These are phyloP conservation scores for Silurus asotus DNA, from an alignment of 2,113 vertebrate genomes.

Conservation along the genomic window DNA sequence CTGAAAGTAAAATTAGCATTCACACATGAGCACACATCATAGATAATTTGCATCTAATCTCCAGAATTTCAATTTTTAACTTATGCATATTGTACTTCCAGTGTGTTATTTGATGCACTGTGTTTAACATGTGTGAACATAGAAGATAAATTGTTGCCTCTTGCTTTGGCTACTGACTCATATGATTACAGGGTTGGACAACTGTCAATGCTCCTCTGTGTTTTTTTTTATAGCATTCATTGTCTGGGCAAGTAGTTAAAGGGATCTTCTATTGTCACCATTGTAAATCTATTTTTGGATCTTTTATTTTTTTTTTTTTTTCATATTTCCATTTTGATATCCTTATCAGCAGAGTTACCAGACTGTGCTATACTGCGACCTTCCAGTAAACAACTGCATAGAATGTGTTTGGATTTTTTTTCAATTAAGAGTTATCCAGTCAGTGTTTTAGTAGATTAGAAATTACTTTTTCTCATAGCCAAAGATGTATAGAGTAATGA, in stretches of 20 bases:
- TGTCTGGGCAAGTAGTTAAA: not conserved
- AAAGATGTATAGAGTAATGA: conserved; percentile 39
- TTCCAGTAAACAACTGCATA: not conserved
- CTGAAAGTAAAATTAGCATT: too few relatives aligned
- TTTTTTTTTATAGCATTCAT: not conserved
- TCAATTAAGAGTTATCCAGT: not conserved
- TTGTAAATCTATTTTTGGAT: not conserved
- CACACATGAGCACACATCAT: not conserved
- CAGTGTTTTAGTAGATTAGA: not conserved
- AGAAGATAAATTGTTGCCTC: not conserved
- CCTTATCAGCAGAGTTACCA: not conserved
- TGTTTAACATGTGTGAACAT: not conserved
- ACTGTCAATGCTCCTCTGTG: not conserved
- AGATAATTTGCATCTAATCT: not conserved
- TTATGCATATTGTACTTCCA: not conserved
- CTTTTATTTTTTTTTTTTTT: not conserved
- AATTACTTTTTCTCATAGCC: conserved; percentile 22
- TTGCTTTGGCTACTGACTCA: not conserved
- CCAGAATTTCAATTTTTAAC: not conserved
- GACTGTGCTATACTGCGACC: not conserved
- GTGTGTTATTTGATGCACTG: not conserved
- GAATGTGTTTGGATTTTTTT: not conserved
- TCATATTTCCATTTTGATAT: too few relatives aligned
- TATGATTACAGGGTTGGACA: not conserved
- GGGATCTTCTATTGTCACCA: not conserved